Conservation (phyloP, 1,140 invertebrate genomes). For the Battus philenor region DNA sequence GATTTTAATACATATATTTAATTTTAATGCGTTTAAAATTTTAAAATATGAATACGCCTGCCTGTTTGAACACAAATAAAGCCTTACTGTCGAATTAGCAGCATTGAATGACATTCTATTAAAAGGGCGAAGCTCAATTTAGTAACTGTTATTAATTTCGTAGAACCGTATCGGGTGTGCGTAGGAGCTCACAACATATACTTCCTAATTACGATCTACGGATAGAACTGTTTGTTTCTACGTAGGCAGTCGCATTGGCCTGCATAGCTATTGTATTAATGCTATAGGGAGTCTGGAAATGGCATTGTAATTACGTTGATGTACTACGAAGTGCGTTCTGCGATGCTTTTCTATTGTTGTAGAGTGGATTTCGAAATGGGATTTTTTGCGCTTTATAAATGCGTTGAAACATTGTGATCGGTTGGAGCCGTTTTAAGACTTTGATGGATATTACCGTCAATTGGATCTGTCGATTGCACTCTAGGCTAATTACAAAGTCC, state of each 20-base stretch:
- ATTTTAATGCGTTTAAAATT: too few relatives aligned
- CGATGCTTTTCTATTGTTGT: slow-evolving; percentile 4
- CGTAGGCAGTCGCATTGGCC: slow-evolving; percentile 56
- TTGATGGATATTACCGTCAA: too few relatives aligned
- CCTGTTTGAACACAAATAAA: too few relatives aligned
- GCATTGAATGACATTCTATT: neutral
- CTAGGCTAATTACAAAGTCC: too few relatives aligned
- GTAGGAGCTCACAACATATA: slow-evolving; percentile 32
- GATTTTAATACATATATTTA: too few relatives aligned
- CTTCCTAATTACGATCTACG: slow-evolving; percentile 51
- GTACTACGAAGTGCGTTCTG: slow-evolving; percentile 6
- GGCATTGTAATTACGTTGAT: slow-evolving; percentile 13
- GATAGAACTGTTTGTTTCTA: slow-evolving; percentile 23
- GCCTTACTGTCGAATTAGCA: neutral
- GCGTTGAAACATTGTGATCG: too few relatives aligned
- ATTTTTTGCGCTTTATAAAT: slow-evolving; percentile 3
- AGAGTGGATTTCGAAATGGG: neutral
- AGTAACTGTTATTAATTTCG: slow-evolving; percentile 50
- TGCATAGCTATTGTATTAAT: slow-evolving; percentile 40
- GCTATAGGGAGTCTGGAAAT: slow-evolving; percentile 26
- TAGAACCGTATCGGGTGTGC: slow-evolving; percentile 35
- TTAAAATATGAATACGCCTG: too few relatives aligned
- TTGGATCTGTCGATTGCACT: too few relatives aligned
- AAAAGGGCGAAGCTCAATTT: slow-evolving; percentile 10
- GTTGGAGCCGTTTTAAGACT: too few relatives aligned